These are phyloP conservation scores for Sesia bembeciformis DNA, from an alignment of 2,888 invertebrate species.

Conservation along the genomic window DNA sequence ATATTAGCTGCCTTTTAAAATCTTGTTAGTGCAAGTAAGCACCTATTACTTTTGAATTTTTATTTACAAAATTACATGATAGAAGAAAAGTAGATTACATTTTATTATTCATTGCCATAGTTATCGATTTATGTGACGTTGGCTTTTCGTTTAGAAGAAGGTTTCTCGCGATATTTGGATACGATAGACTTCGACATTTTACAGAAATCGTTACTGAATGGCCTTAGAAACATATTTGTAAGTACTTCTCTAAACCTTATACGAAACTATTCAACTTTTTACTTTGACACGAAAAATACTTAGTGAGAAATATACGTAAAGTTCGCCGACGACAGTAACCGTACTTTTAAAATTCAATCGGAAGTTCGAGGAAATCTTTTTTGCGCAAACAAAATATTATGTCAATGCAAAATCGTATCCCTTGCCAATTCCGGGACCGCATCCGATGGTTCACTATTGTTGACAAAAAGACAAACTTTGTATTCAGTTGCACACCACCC, in stretches of 20 bases:
- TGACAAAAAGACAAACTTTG: constrained; percentile 36
- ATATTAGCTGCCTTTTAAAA: constrained; percentile 11
- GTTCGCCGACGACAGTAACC: background rate
- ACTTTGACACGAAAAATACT: background rate
- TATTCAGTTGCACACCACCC: constrained; percentile 32
- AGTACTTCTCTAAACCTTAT: too few relatives aligned
- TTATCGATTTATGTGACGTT: too few relatives aligned
- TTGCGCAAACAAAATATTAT: constrained; percentile 34
- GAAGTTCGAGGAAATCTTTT: constrained; percentile 5
- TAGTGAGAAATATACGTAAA: background rate
- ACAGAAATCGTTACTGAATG: too few relatives aligned
- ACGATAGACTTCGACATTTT: too few relatives aligned
- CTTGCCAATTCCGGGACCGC: constrained; percentile 30
- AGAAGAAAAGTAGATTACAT: too few relatives aligned
- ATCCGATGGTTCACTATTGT: constrained; percentile 26
- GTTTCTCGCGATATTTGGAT: too few relatives aligned
- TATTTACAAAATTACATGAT: too few relatives aligned
- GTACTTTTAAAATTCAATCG: constrained; percentile 6
- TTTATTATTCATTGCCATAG: too few relatives aligned
- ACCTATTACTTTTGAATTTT: too few relatives aligned
- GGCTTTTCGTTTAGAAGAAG: too few relatives aligned
- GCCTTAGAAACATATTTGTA: too few relatives aligned
- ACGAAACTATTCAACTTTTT: too few relatives aligned
- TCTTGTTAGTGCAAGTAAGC: background rate
- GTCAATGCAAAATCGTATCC: constrained; percentile 34